A percentile compares a stretch with the other conserved stretches of the same genome.
phyloP scores from a whole-genome alignment of 1,140 invertebrate genomes.

The Popillia japonica region DNA sequence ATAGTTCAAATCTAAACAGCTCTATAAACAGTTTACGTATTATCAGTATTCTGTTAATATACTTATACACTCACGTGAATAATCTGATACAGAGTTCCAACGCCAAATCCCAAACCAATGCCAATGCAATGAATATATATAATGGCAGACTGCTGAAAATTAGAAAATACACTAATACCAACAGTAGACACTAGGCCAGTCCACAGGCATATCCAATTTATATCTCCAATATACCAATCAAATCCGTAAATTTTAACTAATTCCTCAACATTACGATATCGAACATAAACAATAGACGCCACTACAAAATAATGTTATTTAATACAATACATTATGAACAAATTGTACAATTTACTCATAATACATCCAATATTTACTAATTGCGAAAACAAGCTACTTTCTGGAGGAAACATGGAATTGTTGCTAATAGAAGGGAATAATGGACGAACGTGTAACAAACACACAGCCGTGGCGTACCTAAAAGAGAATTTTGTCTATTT shows the following conservation, averaged over 20 bases:
- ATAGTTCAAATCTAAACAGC: too few relatives aligned
- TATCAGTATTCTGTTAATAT: too few relatives aligned
- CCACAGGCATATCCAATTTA: background rate
- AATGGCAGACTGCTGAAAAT: background rate
- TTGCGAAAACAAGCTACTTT: background rate
- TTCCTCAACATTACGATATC: background rate
- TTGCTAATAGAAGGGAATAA: background rate
- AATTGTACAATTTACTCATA: background rate
- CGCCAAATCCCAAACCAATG: background rate
- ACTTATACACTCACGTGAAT: background rate
- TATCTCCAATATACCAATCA: background rate
- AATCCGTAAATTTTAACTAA: background rate
- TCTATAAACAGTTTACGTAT: background rate
- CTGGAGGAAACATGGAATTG: background rate
- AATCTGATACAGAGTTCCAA: background rate
- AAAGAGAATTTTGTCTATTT: background rate
- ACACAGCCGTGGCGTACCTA: background rate
- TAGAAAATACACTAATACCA: background rate
- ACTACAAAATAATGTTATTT: background rate
- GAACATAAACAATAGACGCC: background rate
- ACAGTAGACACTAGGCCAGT: background rate
- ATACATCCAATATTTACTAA: background rate
- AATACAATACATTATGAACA: background rate
- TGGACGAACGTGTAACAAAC: background rate
- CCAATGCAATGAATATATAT: background rate